These are phyloP conservation scores for Mesembrinibis cayennensis DNA, from an alignment of 2,113 vertebrate genomes.

Conservation along the genomic window DNA sequence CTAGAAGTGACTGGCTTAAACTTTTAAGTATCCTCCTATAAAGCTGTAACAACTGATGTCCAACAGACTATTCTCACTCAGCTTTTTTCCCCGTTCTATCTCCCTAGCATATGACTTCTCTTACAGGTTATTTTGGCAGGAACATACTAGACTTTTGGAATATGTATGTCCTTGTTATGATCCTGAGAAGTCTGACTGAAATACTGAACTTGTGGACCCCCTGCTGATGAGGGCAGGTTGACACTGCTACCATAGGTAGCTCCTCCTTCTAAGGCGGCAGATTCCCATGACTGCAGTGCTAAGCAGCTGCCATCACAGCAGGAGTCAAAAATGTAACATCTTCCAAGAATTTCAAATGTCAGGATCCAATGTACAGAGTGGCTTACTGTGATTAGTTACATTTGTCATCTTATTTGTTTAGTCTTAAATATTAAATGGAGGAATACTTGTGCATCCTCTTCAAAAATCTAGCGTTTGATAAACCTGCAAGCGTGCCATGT, in stretches of 20 bases:
- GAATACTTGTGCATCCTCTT: neutral
- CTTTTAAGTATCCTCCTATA: neutral
- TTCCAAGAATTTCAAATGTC: neutral
- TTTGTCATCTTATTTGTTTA: neutral
- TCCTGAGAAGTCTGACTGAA: neutral
- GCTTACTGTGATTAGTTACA: neutral
- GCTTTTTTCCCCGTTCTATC: neutral
- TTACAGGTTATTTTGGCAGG: neutral
- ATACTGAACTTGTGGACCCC: neutral
- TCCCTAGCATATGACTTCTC: neutral
- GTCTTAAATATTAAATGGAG: neutral
- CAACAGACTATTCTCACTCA: neutral
- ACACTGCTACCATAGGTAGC: neutral
- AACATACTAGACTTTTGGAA: neutral
- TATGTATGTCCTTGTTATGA: neutral
- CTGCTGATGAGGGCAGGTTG: neutral
- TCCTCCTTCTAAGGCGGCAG: neutral
- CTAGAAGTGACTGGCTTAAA: neutral
- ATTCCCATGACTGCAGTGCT: neutral
- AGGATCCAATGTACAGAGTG: neutral
- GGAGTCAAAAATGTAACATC: neutral
- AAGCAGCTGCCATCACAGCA: neutral
- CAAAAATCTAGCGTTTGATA: neutral
- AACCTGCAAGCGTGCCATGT: rapidly evolving
- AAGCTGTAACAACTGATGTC: neutral